Percentiles rank a stretch among this genome's conserved stretches.
Conservation (phyloP, 2,888 invertebrate species). For the Entomobrya multifasciata region DNA sequence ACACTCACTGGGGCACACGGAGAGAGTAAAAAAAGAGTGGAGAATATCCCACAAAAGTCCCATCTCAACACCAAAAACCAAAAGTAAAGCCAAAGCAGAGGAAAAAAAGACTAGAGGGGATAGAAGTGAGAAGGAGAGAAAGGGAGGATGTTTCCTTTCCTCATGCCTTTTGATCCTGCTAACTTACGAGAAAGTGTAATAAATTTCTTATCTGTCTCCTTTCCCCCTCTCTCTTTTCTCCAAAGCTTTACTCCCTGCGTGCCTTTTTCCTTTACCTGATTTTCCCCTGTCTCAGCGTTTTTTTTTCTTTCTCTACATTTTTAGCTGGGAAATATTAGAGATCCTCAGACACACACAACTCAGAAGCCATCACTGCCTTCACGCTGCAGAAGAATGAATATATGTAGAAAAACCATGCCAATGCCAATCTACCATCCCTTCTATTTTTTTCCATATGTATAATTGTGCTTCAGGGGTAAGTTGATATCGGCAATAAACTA, state of each 20-base stretch:
- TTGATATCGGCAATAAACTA: conserved; percentile 22
- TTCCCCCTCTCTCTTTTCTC: conserved; percentile 11
- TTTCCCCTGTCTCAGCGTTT: conserved; percentile 37
- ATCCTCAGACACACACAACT: neutral
- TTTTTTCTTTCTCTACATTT: neutral
- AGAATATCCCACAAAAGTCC: neutral
- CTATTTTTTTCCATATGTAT: conserved; percentile 16
- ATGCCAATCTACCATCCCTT: neutral
- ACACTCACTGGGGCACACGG: conserved; percentile 24
- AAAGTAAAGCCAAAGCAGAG: neutral
- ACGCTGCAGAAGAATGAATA: conserved; percentile 23
- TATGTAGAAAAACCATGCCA: no score
- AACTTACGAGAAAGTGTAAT: conserved; percentile 48
- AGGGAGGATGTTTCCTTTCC: conserved; percentile 21
- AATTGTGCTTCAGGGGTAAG: conserved; percentile 58
- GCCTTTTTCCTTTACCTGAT: conserved; percentile 46
- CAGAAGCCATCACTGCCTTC: neutral
- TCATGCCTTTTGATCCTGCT: conserved; percentile 51
- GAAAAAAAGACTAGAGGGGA: conserved; percentile 59
- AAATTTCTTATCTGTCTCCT: conserved; percentile 68
- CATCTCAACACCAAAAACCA: conserved; percentile 10
- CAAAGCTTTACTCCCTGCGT: neutral
- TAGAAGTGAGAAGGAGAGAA: conserved; percentile 16
- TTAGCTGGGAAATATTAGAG: neutral
- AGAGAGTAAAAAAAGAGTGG: neutral